Base-by-base conservation (phyloP, 2,888 invertebrate species). In the Ophioninae sp. region DNA sequence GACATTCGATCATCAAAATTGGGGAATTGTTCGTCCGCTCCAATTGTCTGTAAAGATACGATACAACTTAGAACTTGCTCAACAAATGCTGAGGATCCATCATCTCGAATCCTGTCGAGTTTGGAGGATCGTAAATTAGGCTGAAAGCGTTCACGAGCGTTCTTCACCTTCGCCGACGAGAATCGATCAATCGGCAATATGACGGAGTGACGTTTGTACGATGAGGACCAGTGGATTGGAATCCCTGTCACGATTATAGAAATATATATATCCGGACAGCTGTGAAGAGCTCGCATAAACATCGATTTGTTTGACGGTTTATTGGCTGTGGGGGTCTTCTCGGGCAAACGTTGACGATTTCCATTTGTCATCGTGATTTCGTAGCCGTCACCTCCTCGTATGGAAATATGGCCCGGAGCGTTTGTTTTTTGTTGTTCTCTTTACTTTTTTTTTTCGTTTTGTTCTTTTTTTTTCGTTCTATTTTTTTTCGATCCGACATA, bases 351-450 rank as follows among this genome's bases (percentile, higher is more conserved):
- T 82, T 77, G 76, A 82, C 85, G 79, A 86, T 85, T 87, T 84
- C 80, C 84, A 87, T 87, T 85, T 86, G 86, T 85, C 85, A 86
- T 85, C 81, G 72, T 75, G 83, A 85, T 82, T 82, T 76, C 78
- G 51, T 68, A 71, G 72, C 77, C 23, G 61, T 74, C 67, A 72
- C 44, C 61, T 56, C 41, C 44, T 41, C 22, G 63, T 79, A 61
- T 77, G 30, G 37, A 81, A 72, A 78, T 84, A 69, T 77, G 44
- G 79, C 64, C 23, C 51, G 17, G 17, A 23, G 79, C 39, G 56
- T 30, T 30, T 30, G 30, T 30, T 30, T 30, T 30, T 30, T 30
- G 30, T 30, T 30, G 30, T 30, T 30, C 30, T 30, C 30, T 30
- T 30, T 30, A 3, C n/a, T 30, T 30, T 30, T 3, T 30, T 30